These are phyloP conservation scores for Aphelenchoides besseyi DNA, from an alignment of 1,140 invertebrate genomes.

Conservation along the genomic window DNA sequence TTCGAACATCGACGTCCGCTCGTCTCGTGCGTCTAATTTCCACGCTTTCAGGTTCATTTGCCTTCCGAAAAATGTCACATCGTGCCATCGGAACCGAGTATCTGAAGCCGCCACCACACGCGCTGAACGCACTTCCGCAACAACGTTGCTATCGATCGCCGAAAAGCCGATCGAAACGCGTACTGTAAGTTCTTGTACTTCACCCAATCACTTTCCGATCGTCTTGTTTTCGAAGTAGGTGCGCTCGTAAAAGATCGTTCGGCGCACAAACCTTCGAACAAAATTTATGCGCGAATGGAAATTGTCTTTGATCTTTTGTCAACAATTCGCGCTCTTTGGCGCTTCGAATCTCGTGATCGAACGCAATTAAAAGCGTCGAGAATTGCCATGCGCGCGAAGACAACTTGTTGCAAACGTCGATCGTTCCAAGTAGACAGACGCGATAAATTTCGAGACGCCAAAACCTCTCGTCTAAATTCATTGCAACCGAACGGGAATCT, in stretches of 20 bases:
- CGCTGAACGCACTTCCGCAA: background rate
- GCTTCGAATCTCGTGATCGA: no score
- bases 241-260: background rate
- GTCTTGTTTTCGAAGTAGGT: background rate
- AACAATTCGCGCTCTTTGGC: background rate
- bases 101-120: background rate
- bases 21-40: no score
- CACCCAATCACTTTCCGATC: background rate
- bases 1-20: no score
- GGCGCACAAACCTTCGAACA: background rate
- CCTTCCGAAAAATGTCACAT: background rate
- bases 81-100: background rate
- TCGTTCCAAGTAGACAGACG: no score
- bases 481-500: no score
- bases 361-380: no score
- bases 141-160: background rate
- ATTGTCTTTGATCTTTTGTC: background rate
- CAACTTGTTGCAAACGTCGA: no score
- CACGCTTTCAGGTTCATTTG: no score
- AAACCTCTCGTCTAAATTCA: no score
- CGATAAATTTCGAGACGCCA: no score
- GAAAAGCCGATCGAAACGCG: background rate
- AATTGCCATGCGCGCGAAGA: no score
- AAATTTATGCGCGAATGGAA: background rate
- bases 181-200: background rate